These are phyloP conservation scores for Babyrousa celebensis DNA, from an alignment of 2,797 vertebrate genomes.

Conservation along the genomic window DNA sequence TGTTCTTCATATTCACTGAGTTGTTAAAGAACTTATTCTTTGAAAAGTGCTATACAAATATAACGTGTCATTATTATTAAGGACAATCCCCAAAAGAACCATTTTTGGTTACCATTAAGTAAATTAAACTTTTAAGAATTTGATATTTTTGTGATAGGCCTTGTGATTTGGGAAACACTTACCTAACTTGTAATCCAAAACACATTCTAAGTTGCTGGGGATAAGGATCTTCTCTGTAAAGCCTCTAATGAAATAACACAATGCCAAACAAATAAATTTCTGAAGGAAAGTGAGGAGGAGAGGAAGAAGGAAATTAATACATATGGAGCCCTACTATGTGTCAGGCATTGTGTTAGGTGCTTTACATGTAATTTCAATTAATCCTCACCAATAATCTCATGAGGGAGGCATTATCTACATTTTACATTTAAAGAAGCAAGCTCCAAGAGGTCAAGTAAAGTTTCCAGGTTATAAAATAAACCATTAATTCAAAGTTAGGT, in stretches of 20 bases:
- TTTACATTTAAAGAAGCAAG: conserved; percentile 62
- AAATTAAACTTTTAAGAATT: conserved; percentile 51
- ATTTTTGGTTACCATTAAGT: conserved; percentile 39
- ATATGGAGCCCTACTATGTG: conserved; percentile 28
- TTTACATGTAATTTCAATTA: conserved; percentile 49
- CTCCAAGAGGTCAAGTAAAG: conserved; percentile 44
- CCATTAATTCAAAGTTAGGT: conserved; percentile 35
- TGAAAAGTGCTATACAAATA: conserved; percentile 44
- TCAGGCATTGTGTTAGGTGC: conserved; percentile 67
- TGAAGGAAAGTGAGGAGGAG: conserved; percentile 70
- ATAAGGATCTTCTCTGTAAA: conserved; percentile 71
- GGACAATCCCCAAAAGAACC: conserved; percentile 31
- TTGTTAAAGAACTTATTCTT: conserved; percentile 51
- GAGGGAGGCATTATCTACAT: not conserved
- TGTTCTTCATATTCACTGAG: not conserved
- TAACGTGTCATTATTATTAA: conserved; percentile 34
- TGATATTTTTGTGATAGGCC: conserved; percentile 43
- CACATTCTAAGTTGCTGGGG: conserved; percentile 74
- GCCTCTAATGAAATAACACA: conserved; percentile 76
- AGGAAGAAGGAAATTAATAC: conserved; percentile 74
- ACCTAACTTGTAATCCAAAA: conserved; percentile 76
- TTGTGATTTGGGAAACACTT: conserved; percentile 65
- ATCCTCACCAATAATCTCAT: conserved; percentile 46
- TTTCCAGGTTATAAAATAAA: conserved; percentile 58
- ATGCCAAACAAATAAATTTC: conserved; percentile 74